Base-by-base conservation (phyloP, 2,888 invertebrate genomes). In the Encarsia formosa region DNA sequence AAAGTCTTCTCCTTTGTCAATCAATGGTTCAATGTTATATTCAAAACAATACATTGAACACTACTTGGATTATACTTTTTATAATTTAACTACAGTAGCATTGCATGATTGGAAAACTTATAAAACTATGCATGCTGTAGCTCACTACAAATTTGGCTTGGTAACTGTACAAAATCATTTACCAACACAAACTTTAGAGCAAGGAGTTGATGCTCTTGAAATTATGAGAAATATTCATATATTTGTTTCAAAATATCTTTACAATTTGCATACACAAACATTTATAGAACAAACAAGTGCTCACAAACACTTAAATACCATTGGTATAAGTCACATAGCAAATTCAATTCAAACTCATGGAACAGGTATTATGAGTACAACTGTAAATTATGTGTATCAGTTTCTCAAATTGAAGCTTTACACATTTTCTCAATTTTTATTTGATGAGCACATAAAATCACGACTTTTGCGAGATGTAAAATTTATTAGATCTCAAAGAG, bases 51-150 rank as follows among this genome's bases (percentile, higher is more conserved):
- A 76, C 65, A 85, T 94, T 8, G 96, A 96, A 71, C 86, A 91
- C 68, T 96, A 97, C 75, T 80, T 99, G 59, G 93, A 95, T 65
- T 86, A 84, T 60, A 94, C 91, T 70, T 98, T 97, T 76, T 99
- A 99, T 75, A 97, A 98, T 77, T 79, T 98, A 64, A 97, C 97
- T 1, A 94, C 97, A 2, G 94, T 99, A 24, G 95, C 97, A 6
- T 77, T 97, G 39, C 95, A 98, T 62, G 96, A 99, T 75, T 98
- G 97, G 94, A 90, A 88, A 73, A 95, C 94, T 0, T 99, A 99
- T 70, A 88, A 92, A 16, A 92, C 94, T 76, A 99, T 99, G 98
- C 82, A 95, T 54, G 87, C 89, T 69, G 81, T 98, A 73, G 98
- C 96, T 0, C 81, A 81, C 65, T 84, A 90, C 62, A 91, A 94